These are phyloP conservation scores for Oxygymnocypris stewartii DNA, from an alignment of 2,113 vertebrate species.

Conservation along the genomic window DNA sequence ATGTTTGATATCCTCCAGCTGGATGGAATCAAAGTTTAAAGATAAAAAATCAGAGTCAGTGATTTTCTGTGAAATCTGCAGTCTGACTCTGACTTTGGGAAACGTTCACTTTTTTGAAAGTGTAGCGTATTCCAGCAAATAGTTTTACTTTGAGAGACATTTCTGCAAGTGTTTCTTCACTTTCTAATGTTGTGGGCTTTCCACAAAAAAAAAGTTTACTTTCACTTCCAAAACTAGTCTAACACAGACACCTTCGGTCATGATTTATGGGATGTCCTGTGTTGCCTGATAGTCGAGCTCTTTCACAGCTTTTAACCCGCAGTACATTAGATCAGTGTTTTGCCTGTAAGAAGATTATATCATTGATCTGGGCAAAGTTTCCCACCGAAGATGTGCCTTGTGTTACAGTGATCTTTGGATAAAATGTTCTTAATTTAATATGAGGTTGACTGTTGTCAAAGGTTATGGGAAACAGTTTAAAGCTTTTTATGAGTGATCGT, in stretches of 20 bases:
- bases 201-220: not conserved
- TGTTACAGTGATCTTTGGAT: constrained; percentile 39
- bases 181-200: not conserved
- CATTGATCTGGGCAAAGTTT: constrained; percentile 40
- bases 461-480: constrained; percentile 24
- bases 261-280: constrained; percentile 28
- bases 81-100: not conserved
- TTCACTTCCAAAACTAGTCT: not conserved
- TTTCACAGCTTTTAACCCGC: constrained; percentile 29
- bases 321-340: constrained; percentile 35
- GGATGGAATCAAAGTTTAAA: not conserved
- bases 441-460: constrained; percentile 26
- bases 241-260: not conserved
- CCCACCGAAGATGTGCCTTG: constrained; percentile 30
- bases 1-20: not conserved
- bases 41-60: not conserved
- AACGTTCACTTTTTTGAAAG: not conserved
- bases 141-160: not conserved
- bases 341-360: constrained; percentile 38
- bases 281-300: not conserved
- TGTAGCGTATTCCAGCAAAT: not conserved
- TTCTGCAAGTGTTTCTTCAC: not conserved
- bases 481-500: constrained; percentile 32
- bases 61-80: not conserved
- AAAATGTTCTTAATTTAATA: constrained; percentile 42